Percentiles rank a stretch among this genome's conserved stretches.
Conservation (phyloP, 2,797 vertebrate genomes). For the Rhodeus uyekii region DNA sequence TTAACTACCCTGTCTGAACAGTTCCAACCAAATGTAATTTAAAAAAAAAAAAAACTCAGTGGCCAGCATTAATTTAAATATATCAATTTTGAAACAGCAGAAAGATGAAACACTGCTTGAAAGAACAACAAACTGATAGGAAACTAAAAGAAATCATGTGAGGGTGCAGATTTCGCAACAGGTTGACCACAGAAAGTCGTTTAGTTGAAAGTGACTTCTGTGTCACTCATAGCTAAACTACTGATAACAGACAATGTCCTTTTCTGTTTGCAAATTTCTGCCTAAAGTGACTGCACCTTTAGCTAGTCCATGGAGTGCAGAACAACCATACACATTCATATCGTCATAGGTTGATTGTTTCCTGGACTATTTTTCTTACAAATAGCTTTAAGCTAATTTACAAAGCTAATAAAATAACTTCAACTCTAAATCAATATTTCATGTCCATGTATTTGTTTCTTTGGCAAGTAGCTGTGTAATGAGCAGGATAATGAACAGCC, state of each 20-base stretch:
- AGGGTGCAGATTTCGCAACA: no score
- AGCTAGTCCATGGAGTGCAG: neutral
- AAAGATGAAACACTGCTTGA: no score
- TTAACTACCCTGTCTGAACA: no score
- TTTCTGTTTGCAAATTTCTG: neutral
- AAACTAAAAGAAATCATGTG: no score
- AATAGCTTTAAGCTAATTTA: neutral
- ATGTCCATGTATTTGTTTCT: conserved; percentile 13
- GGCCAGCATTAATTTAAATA: no score
- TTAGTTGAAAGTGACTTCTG: neutral
- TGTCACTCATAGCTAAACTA: neutral
- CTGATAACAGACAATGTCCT: neutral
- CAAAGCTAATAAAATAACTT: conserved; percentile 24
- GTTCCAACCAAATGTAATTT: no score
- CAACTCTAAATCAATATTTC: conserved; percentile 30
- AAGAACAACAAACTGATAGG: no score
- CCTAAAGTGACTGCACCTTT: neutral
- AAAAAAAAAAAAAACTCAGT: no score
- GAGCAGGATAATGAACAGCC: conserved; percentile 20
- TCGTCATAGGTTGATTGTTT: neutral
- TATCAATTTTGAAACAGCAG: no score
- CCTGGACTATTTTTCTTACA: neutral
- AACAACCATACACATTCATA: neutral
- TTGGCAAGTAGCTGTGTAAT: conserved; percentile 19
- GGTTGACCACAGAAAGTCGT: no score